phyloP scores from a whole-genome alignment of 2,888 invertebrate species.

The Drosophila anomalata region DNA sequence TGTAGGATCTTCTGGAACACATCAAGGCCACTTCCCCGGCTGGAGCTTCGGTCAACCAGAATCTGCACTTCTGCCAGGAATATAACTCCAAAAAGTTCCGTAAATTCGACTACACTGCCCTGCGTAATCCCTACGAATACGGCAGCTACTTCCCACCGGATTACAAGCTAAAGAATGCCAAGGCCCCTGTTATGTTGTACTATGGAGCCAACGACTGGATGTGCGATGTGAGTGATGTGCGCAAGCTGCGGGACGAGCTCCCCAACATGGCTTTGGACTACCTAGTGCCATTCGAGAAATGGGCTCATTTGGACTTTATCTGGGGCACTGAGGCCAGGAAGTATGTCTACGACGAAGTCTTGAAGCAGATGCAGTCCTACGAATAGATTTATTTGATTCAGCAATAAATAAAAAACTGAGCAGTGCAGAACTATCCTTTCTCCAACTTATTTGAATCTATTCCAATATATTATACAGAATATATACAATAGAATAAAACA shows the following conservation, averaged over 20 bases:
- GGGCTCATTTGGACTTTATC: constrained; percentile 86
- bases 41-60: constrained; percentile 82
- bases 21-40: constrained; percentile 82
- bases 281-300: constrained; percentile 84
- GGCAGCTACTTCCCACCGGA: constrained; percentile 84
- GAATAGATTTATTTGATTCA: constrained; percentile 23
- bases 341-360: constrained; percentile 85
- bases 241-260: constrained; percentile 84
- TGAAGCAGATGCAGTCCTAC: constrained; percentile 66
- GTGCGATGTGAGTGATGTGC: constrained; percentile 85
- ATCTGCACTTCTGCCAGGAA: constrained; percentile 82
- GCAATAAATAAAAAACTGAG: constrained; percentile 41
- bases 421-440: neutral
- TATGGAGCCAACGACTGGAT: constrained; percentile 88
- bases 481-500: too few species aligned
- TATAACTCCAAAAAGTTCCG: constrained; percentile 80
- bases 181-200: constrained; percentile 85
- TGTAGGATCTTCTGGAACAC: constrained; percentile 65
- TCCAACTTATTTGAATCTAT: too few species aligned
- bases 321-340: constrained; percentile 87
- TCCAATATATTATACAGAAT: too few species aligned
- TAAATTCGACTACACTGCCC: constrained; percentile 81
- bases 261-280: constrained; percentile 85
- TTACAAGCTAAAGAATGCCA: constrained; percentile 84
- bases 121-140: constrained; percentile 84